Conservation (phyloP, 64 coral and sea anemone genomes). For the Hydrozoanthus tunicans region DNA sequence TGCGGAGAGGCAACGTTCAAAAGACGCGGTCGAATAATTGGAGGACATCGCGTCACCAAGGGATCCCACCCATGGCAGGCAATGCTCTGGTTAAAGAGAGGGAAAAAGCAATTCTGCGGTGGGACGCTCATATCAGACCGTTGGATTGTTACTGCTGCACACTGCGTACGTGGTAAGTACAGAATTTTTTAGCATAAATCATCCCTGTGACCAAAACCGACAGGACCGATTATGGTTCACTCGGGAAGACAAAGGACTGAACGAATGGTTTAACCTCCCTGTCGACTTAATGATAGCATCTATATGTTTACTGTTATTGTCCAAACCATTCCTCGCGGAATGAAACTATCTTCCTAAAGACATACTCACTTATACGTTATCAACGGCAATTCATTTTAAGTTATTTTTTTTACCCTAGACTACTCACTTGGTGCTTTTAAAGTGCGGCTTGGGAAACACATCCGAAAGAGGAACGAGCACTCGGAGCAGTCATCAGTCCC, state of each 20-base stretch:
- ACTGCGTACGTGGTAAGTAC: slow-evolving; percentile 68
- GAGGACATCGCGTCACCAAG: slow-evolving; percentile 50
- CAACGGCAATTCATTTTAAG: background rate
- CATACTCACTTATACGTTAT: background rate
- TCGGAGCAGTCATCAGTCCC: slow-evolving; percentile 56
- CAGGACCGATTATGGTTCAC: background rate
- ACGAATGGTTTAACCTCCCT: too few relatives aligned
- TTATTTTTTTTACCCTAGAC: background rate
- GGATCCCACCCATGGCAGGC: slow-evolving; percentile 80
- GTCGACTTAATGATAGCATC: too few relatives aligned
- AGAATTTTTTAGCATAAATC: too few relatives aligned
- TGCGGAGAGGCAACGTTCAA: slow-evolving; percentile 53
- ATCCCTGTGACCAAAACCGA: background rate
- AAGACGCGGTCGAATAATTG: slow-evolving; percentile 66
- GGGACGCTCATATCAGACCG: slow-evolving; percentile 67
- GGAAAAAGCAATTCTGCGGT: slow-evolving; percentile 77
- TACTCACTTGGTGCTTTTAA: background rate
- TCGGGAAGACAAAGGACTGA: background rate
- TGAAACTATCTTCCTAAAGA: background rate
- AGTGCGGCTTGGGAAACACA: slow-evolving; percentile 77
- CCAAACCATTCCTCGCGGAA: too few relatives aligned
- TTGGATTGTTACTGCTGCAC: slow-evolving; percentile 89
- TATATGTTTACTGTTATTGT: too few relatives aligned
- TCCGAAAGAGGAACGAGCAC: slow-evolving; percentile 20
- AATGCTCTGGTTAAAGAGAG: slow-evolving; percentile 65